Evolutionary conservation across 1,140 invertebrate species (phyloP).

Genomic region (Cylas formicarius): DNA sequence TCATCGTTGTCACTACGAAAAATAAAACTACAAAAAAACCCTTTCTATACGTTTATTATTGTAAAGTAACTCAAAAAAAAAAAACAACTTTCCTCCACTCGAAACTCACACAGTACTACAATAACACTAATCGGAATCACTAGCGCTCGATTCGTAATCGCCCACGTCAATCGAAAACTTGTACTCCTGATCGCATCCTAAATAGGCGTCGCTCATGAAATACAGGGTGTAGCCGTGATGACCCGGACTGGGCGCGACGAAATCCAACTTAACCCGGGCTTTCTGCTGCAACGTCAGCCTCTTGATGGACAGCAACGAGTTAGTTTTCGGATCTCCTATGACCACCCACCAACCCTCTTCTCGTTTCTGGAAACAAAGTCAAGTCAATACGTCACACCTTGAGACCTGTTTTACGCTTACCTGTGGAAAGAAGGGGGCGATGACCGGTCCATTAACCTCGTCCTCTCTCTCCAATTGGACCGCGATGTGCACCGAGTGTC

Average conservation of each 20-base stretch:
- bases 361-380: conserved; percentile 64
- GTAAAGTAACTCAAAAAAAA: too few relatives aligned
- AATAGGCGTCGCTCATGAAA: conserved; percentile 98
- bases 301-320: conserved; percentile 95
- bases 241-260: conserved; percentile 80
- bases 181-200: conserved; percentile 96
- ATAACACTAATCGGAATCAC: conserved; percentile 44
- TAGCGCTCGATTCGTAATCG: conserved; percentile 54
- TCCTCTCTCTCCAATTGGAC: conserved; percentile 94
- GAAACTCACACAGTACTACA: too few relatives aligned
- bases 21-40: too few relatives aligned
- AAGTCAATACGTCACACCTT: neutral
- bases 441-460: conserved; percentile 91
- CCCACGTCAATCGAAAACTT: conserved; percentile 70
- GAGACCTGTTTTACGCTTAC: conserved; percentile 41
- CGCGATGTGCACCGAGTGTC: conserved; percentile 76
- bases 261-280: conserved; percentile 91
- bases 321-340: conserved; percentile 91
- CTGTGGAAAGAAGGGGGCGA: conserved; percentile 96
- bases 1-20: too few relatives aligned
- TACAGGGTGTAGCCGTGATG: conserved; percentile 90
- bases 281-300: conserved; percentile 88
- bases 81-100: too few relatives aligned
- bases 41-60: too few relatives aligned
- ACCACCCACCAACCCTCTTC: conserved; percentile 99